A percentile compares a stretch with the other conserved stretches of the same genome.
Evolutionary conservation across 2,113 vertebrate species (phyloP).

Genomic region (Malurus cyaneus): DNA sequence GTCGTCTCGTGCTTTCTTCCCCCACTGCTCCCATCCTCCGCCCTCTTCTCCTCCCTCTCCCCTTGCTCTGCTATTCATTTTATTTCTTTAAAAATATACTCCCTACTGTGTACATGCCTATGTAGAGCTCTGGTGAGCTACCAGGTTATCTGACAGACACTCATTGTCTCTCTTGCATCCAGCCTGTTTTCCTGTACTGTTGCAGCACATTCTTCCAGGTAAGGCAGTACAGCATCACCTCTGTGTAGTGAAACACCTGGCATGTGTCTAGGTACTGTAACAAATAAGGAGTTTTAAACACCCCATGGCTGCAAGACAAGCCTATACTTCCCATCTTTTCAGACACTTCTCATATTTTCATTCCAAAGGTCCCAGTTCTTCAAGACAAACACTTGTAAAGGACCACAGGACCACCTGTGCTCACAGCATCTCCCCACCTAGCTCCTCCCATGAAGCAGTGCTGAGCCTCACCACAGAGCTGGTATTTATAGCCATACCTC

Average conservation of each 20-base stretch:
- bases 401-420: not conserved
- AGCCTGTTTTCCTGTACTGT: not conserved
- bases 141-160: not conserved
- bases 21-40: not conserved
- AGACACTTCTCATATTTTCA: not conserved
- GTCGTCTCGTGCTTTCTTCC: not conserved
- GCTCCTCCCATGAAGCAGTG: not conserved
- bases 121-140: not conserved
- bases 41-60: not conserved
- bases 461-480: not conserved
- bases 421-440: not conserved
- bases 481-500: not conserved
- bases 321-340: not conserved
- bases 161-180: not conserved
- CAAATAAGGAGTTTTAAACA: not conserved
- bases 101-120: not conserved
- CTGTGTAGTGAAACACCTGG: not conserved
- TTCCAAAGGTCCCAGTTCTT: not conserved
- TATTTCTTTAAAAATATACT: not conserved
- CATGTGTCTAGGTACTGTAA: not conserved
- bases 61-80: not conserved
- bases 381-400: not conserved
- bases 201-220: rapidly evolving
- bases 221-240: not conserved
- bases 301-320: not conserved